A percentile compares a stretch with the other conserved stretches of the same genome.
These are phyloP conservation scores for Coregonus suidteri DNA, from an alignment of 2,797 vertebrate genomes.

Conservation along the genomic window DNA sequence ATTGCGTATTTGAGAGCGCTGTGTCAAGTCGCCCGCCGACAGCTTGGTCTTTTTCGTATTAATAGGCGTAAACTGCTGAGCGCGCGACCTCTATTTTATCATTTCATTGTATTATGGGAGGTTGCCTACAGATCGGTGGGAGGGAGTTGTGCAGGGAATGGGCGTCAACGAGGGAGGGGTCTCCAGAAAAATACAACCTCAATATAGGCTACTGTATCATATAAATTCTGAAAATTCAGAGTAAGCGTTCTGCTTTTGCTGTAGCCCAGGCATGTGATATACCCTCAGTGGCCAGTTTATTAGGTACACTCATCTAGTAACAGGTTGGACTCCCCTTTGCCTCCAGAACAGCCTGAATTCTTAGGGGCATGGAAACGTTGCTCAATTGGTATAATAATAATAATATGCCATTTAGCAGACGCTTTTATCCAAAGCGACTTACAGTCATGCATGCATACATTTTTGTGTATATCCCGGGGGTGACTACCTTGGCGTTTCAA, in stretches of 20 bases:
- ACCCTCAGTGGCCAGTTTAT: neutral
- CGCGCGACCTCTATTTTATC: slow-evolving; percentile 57
- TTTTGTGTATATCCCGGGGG: too few species aligned
- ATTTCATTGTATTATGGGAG: slow-evolving; percentile 13
- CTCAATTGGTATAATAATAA: too few species aligned
- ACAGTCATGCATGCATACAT: too few species aligned
- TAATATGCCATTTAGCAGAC: too few species aligned
- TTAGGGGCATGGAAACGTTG: too few species aligned
- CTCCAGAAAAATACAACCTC: neutral
- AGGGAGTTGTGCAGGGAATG: too few species aligned
- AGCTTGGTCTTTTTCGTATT: slow-evolving; percentile 17
- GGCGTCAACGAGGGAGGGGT: slow-evolving; percentile 2
- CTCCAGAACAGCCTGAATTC: too few species aligned
- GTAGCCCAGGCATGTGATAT: neutral
- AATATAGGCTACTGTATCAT: neutral
- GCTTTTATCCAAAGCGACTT: too few species aligned
- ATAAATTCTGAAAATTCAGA: neutral
- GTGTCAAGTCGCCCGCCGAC: slow-evolving; percentile 50
- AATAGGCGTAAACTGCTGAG: slow-evolving; percentile 31
- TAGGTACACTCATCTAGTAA: too few species aligned
- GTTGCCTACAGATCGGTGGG: slow-evolving; percentile 2
- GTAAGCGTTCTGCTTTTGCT: neutral
- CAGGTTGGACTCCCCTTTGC: too few species aligned
- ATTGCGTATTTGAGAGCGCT: slow-evolving; percentile 35
- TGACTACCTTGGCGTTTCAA: too few species aligned